Base-by-base conservation (phyloP, 2,888 invertebrate genomes). In the Teleiodes luculella region DNA sequence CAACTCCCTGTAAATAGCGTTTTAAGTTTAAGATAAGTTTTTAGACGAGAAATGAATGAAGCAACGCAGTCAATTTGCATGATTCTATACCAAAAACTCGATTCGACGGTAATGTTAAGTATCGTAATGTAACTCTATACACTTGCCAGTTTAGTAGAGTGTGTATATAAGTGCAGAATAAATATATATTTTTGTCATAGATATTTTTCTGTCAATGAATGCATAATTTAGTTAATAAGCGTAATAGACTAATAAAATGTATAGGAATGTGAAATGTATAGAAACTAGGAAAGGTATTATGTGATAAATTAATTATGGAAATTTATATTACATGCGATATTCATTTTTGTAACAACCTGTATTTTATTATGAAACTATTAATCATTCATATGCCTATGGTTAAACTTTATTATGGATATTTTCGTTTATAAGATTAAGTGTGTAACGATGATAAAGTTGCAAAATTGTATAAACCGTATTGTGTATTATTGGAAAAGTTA, bases 31-130 rank as follows among this genome's bases (percentile, higher is more conserved):
- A 59, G 55, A 57, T 55, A 51, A 51, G 51, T 4, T 51, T 51
- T 49, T 60, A 56, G 63, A 50, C 50, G 62, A 65, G 63, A 68
- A 59, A 65, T 73, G 76, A 74, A 63, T 67, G 18, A 70, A 57
- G 78, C 69, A 83, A 85, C 83, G 77, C 83, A 78, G 87, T 88
- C 86, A 87, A 88, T 88, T 87, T 75, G 72, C 74, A 71, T 71
- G 74, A 71, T 70, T 69, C 60, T 64, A 73, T 73, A 80, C 78
- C 76, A 74, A 78, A 61, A 67, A 63, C 54, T 60, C 28, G 36
- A n/a, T 43, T 43, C 43, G 28, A 43, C 43, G 28, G 62, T 60
- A 57, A 57, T 56, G 62, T 64, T 66, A 65, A 62, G 53, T 67
- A 64, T 64, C 54, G 54, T 57, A 63, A 60, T 60, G 50, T 62